Base-by-base conservation (phyloP, 2,797 vertebrate species). In the Tragelaphus eurycerus region DNA sequence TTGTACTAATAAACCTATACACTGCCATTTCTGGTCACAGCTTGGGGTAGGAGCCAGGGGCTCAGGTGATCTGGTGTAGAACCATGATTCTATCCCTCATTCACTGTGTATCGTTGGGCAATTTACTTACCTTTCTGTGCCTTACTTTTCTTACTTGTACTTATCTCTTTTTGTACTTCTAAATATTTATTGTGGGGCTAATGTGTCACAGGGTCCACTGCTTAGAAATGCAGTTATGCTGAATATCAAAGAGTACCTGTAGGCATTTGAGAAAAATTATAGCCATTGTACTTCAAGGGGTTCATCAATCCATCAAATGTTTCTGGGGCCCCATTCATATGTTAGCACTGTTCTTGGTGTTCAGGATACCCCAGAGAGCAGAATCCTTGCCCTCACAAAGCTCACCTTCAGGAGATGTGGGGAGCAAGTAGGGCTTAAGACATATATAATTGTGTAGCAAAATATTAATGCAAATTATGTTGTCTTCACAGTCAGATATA, bases 401-500 rank as follows among this genome's bases (percentile, higher is more conserved):
- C 11, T 88, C 29, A 79, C 29, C 50, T 57, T 83, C 54, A 93
- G 43, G 74, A 46, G 25, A 34, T 7, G 7, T 74, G 31, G 81
- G 38, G 46, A 83, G 17, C 8, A 83, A 46, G 16, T n/a, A 12
- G 60, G 43, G 17, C 60, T 93, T 89, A 74, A 52, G 67, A 54
- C 15, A 78, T 17, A 29, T 31, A 6, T 16, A 59, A 27, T 54
- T 88, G 88, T 91, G 29, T 57, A 54, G 25, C 95, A 50, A 92
- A 90, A 78, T 87, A 19, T 55, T 89, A 85, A 90, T 89, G 76
- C 9, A 76, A 88, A 89, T 19, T 55, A 71, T 94, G 0, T 98
- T 98, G 43, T 98, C 54, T 97, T 98, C 93, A 57, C 98, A 99
- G 99, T 99, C 99, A 67, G 99, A 99, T 96, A 98, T 99, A 76